Base-by-base conservation (phyloP, 1,140 invertebrate genomes). In the Hyphantria cunea region DNA sequence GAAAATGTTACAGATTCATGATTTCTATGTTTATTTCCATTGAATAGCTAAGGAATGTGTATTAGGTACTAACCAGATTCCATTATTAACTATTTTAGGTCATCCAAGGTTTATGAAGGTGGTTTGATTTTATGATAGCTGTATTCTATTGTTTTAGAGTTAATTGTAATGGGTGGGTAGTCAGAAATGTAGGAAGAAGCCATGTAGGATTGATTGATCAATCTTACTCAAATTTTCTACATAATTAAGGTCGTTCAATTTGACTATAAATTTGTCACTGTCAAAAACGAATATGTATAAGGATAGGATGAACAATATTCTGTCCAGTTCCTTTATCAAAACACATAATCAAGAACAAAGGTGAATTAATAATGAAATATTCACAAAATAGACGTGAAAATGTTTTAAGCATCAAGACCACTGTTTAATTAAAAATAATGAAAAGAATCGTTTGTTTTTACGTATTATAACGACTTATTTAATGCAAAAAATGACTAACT, bases 1-100 rank as follows among this genome's bases (percentile, higher is more conserved):
- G 65, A 70, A 72, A 62, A 74, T 55, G 12, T 49, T 31, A 31
- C 42, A 65, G 71, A 68, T 70, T 66, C n/a, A 7, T 55, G 58
- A 66, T 58, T 60, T 41, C 31, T 42, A 31, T 14, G 39, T 32
- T 55, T 33, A 34, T 12, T 39, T 45, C 33, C 37, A 48, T 58
- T 13, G 34, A 58, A 37, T 48, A 49, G n/a, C 33, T 58, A 25
- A 3, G 45, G 9, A 49, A 60, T 45, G 48, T 34, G 41, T 33
- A 45, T 17, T 50, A 51, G 50, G 50, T 44, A 58, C 56, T 51
- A 37, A 10, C 34, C 48, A 25, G 17, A 25, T 3, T 25, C 5
- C 5, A 5, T 44, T 51, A 31, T 60, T 42, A n/a, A 13, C 6
- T 44, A 12, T 12, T 63, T 44, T 53, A 25, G 33, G 41, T 64